A percentile compares a stretch with the other conserved stretches of the same genome.
These are phyloP conservation scores for Podotricha telesiphe DNA, from an alignment of 2,888 invertebrate species.

Conservation along the genomic window DNA sequence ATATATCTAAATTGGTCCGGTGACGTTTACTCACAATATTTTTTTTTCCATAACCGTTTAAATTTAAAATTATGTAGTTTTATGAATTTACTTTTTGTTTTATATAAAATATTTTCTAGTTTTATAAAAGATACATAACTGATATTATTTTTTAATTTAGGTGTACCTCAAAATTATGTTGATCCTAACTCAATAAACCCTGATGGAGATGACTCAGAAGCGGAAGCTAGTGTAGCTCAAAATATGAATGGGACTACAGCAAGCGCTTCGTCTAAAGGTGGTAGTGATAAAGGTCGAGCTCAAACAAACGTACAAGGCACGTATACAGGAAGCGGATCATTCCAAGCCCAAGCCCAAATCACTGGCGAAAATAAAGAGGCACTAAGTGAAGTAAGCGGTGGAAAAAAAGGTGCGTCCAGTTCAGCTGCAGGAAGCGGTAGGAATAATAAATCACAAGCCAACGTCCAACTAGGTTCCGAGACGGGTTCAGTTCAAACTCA, in stretches of 20 bases:
- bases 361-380: constrained; percentile 89
- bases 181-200: constrained; percentile 63
- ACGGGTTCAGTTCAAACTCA: constrained; percentile 90
- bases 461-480: constrained; percentile 89
- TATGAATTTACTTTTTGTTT: too few species aligned
- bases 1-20: background rate
- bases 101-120: too few species aligned
- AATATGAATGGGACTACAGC: constrained; percentile 87
- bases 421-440: constrained; percentile 90
- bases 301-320: constrained; percentile 93
- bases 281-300: constrained; percentile 88
- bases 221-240: constrained; percentile 85
- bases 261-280: constrained; percentile 90
- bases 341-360: constrained; percentile 92
- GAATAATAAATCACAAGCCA: constrained; percentile 89
- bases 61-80: too few species aligned
- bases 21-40: background rate
- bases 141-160: constrained; percentile 53
- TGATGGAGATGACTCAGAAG: constrained; percentile 89
- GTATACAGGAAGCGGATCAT: constrained; percentile 90
- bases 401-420: constrained; percentile 89
- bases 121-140: too few species aligned
- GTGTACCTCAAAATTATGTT: constrained; percentile 68
- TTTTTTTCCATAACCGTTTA: too few species aligned
- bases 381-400: constrained; percentile 87